A percentile compares a stretch with the other conserved stretches of the same genome.
phyloP scores from a whole-genome alignment of 1,140 invertebrate genomes.

The Thalassaphorura encarpata region DNA sequence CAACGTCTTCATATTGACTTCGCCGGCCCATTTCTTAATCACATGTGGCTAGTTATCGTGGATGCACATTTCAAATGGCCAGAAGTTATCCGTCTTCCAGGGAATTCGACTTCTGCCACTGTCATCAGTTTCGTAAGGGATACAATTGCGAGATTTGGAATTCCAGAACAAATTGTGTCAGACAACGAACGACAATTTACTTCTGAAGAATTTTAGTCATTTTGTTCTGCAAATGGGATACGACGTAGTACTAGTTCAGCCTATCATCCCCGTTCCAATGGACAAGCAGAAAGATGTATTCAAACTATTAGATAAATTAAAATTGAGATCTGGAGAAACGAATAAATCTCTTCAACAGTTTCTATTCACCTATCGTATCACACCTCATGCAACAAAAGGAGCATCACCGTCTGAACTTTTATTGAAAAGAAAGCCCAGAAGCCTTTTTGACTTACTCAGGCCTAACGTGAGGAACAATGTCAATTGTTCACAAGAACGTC shows the following conservation, averaged over 20 bases:
- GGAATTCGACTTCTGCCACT: slow-evolving; percentile 20
- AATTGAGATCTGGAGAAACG: background rate
- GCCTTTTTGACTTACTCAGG: slow-evolving; percentile 16
- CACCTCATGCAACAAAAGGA: slow-evolving; percentile 25
- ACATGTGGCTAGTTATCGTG: slow-evolving; percentile 13
- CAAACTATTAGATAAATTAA: slow-evolving; percentile 31
- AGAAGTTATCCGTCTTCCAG: slow-evolving; percentile 11
- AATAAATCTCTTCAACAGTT: slow-evolving; percentile 12
- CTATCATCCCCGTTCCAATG: slow-evolving; percentile 28
- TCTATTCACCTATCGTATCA: slow-evolving; percentile 22
- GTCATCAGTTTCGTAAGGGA: slow-evolving; percentile 27
- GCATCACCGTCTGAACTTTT: slow-evolving; percentile 19
- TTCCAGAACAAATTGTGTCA: slow-evolving; percentile 32
- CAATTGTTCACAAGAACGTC: background rate
- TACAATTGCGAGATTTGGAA: slow-evolving; percentile 32
- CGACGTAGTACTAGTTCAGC: slow-evolving; percentile 24
- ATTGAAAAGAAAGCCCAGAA: slow-evolving; percentile 2
- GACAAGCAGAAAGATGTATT: slow-evolving; percentile 34
- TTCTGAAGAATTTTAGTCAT: slow-evolving; percentile 29
- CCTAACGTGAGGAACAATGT: slow-evolving; percentile 10
- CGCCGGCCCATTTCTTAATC: slow-evolving; percentile 8
- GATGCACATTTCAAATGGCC: slow-evolving; percentile 21
- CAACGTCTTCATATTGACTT: slow-evolving; percentile 15
- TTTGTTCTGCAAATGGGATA: slow-evolving; percentile 33
- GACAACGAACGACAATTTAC: slow-evolving; percentile 35